These are phyloP conservation scores for Lepidurus packardi DNA, from an alignment of 1,140 invertebrate genomes.

Conservation along the genomic window DNA sequence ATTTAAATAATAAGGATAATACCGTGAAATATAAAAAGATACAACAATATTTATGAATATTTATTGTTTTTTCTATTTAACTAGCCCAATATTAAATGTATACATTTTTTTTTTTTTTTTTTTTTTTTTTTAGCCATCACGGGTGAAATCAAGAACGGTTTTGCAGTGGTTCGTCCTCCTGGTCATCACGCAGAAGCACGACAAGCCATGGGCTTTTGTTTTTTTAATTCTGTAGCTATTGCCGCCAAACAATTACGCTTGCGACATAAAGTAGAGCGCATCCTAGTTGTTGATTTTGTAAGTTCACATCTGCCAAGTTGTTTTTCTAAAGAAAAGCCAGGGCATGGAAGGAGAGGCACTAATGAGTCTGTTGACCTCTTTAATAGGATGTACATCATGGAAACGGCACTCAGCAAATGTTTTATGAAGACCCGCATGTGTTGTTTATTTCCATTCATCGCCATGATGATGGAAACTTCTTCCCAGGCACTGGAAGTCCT, in stretches of 20 bases:
- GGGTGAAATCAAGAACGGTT: conserved; percentile 83
- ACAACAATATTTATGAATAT: not conserved
- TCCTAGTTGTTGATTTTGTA: conserved; percentile 96
- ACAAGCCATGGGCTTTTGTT: conserved; percentile 99
- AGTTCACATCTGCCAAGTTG: conserved; percentile 31
- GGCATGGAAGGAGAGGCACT: not conserved
- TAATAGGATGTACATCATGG: conserved; percentile 95
- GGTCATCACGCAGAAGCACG: conserved; percentile 97
- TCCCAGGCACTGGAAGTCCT: conserved; percentile 91
- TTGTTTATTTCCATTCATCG: conserved; percentile 96
- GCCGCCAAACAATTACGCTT: conserved; percentile 84
- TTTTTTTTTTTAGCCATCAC: conserved; percentile 52
- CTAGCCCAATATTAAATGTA: not conserved
- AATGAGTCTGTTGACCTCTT: conserved; percentile 35
- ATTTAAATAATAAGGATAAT: not conserved
- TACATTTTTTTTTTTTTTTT: conserved; percentile 4
- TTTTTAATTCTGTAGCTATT: conserved; percentile 98
- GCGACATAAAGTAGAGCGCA: conserved; percentile 74
- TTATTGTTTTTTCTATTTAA: not conserved
- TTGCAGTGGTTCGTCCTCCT: conserved; percentile 94
- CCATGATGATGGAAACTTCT: conserved; percentile 99
- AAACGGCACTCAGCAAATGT: conserved; percentile 94
- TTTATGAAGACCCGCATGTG: conserved; percentile 91
- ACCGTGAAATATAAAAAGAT: not conserved
- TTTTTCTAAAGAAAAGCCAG: not conserved